These are phyloP conservation scores for Agrochola macilenta DNA, from an alignment of 2,888 invertebrate species.

Conservation along the genomic window DNA sequence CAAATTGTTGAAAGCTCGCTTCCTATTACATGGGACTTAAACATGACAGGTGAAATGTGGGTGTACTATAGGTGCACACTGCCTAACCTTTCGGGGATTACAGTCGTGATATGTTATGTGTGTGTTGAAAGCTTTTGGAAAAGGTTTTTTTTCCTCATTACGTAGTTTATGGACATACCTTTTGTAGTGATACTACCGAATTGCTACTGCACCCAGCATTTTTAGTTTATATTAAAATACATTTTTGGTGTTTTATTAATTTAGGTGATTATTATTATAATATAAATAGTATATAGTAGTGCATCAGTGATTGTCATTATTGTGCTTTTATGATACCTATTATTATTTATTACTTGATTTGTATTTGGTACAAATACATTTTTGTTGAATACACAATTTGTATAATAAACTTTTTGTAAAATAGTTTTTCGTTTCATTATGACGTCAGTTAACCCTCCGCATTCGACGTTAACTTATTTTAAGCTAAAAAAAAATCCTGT, in stretches of 20 bases:
- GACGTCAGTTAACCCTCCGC: not conserved
- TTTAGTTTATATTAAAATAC: conserved; percentile 61
- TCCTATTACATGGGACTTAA: no score
- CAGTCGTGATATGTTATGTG: no score
- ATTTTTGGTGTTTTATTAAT: conserved; percentile 63
- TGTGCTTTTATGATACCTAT: conserved; percentile 59
- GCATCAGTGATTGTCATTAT: conserved; percentile 60
- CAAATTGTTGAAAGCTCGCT: not conserved
- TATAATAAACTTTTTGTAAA: conserved; percentile 63
- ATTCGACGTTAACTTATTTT: no score
- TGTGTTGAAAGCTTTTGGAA: not conserved
- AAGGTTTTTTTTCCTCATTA: not conserved
- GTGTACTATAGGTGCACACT: no score
- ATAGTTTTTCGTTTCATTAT: conserved; percentile 32
- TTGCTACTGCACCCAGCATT: conserved; percentile 61
- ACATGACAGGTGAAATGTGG: no score
- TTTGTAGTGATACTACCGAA: conserved; percentile 50
- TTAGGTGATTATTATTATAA: conserved; percentile 34
- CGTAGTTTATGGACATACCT: conserved; percentile 61
- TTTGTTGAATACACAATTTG: conserved; percentile 64
- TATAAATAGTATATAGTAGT: conserved; percentile 44
- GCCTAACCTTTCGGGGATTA: no score
- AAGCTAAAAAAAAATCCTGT: not conserved
- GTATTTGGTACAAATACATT: conserved; percentile 64
- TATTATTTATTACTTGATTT: conserved; percentile 62